Evolutionary conservation across 1,140 invertebrate species (phyloP).

Genomic region (Drosophila virilis): DNA sequence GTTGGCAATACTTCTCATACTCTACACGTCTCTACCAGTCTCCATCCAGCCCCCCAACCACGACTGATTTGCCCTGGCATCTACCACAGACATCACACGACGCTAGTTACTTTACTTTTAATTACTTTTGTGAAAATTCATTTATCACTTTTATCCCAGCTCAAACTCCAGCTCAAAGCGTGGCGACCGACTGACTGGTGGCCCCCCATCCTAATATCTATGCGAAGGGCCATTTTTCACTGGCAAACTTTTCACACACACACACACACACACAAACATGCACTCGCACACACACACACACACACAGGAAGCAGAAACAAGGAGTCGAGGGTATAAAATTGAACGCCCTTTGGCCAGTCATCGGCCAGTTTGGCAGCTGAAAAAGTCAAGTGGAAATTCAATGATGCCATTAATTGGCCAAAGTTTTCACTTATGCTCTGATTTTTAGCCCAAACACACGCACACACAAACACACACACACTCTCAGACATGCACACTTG

Average conservation of each 20-base stretch:
- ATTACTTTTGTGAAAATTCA: conserved; percentile 83
- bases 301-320: not conserved
- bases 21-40: too few species aligned
- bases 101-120: conserved; percentile 83
- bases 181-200: conserved; percentile 38
- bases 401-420: conserved; percentile 84
- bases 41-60: too few species aligned
- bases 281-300: not conserved
- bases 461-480: not conserved
- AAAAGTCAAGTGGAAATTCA: conserved; percentile 83
- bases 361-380: conserved; percentile 78
- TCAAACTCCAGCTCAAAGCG: conserved; percentile 63
- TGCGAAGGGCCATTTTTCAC: conserved; percentile 78
- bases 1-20: conserved; percentile 28
- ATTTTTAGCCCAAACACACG: conserved; percentile 59
- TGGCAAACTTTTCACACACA: conserved; percentile 67
- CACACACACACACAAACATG: conserved; percentile 25
- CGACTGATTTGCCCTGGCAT: not conserved
- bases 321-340: conserved; percentile 66
- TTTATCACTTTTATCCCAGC: conserved; percentile 82
- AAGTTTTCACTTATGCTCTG: conserved; percentile 83
- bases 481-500: not conserved
- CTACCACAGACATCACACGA: conserved; percentile 67
- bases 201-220: conserved; percentile 57
- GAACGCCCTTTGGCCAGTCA: conserved; percentile 80